Conservation (phyloP, 2,797 vertebrate species). For the Mormyrus proboscirostris region DNA sequence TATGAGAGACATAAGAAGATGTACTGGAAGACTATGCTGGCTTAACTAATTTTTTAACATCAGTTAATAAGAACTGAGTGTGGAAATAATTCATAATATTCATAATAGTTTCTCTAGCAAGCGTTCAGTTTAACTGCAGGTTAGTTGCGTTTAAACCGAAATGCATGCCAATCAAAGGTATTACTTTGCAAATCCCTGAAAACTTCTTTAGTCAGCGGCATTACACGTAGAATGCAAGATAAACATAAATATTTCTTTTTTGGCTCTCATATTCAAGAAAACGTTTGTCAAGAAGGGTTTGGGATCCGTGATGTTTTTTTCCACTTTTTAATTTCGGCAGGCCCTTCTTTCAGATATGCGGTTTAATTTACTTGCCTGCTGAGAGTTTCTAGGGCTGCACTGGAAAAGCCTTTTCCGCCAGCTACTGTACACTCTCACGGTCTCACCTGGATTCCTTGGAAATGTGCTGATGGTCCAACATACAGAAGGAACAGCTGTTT, state of each 20-base stretch:
- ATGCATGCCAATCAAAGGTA: background rate
- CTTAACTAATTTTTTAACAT: background rate
- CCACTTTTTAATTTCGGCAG: background rate
- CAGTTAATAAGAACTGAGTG: background rate
- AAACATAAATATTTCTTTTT: background rate
- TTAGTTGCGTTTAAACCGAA: background rate
- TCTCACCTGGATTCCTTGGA: background rate
- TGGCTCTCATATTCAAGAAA: background rate
- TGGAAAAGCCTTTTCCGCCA: background rate
- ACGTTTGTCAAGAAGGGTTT: background rate
- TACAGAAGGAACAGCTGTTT: background rate
- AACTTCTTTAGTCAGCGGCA: background rate
- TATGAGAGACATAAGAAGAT: background rate
- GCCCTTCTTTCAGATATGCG: background rate
- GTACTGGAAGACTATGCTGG: background rate
- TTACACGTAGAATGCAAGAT: background rate
- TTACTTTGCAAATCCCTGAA: background rate
- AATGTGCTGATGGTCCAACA: background rate
- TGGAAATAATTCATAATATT: background rate
- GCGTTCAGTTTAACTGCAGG: background rate
- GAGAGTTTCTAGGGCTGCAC: background rate
- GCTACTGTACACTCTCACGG: background rate
- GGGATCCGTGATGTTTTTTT: background rate
- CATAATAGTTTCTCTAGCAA: background rate
- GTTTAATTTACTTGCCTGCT: background rate